phyloP scores from a whole-genome alignment of 2,113 vertebrate genomes.

The Pantherophis guttatus region DNA sequence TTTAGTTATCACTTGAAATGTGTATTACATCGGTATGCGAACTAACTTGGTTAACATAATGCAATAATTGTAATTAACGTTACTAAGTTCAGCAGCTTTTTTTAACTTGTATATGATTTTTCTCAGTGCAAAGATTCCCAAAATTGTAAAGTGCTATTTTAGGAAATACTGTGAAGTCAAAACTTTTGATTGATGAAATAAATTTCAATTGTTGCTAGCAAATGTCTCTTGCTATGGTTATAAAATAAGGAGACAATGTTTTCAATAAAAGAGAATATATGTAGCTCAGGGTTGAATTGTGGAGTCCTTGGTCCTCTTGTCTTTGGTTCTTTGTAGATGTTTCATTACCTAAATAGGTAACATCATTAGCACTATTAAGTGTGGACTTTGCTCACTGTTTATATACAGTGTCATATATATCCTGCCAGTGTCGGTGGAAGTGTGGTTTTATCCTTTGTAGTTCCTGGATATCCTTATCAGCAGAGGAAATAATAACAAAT shows the following conservation, averaged over 20 bases:
- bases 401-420: background rate
- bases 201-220: background rate
- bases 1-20: slow-evolving; percentile 41
- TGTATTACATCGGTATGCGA: slow-evolving; percentile 47
- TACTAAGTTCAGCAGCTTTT: slow-evolving; percentile 50
- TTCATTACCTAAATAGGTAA: background rate
- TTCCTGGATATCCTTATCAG: background rate
- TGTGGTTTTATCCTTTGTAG: background rate
- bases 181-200: slow-evolving; percentile 21
- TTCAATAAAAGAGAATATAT: background rate
- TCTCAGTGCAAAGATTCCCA: slow-evolving; percentile 38
- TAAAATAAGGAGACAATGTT: background rate
- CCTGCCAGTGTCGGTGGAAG: background rate
- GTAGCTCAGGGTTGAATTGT: background rate
- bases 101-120: slow-evolving; percentile 52
- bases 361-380: background rate
- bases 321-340: background rate
- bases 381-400: background rate
- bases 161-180: slow-evolving; percentile 44
- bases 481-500: background rate
- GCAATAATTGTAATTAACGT: slow-evolving; percentile 43
- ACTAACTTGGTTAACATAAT: slow-evolving; percentile 30
- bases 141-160: slow-evolving; percentile 38
- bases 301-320: background rate
- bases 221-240: background rate